Percentiles rank a stretch among this genome's conserved stretches.
phyloP scores from a whole-genome alignment of 53 echinoderm and acorn worm genomes.

The Arbacia lixula region DNA sequence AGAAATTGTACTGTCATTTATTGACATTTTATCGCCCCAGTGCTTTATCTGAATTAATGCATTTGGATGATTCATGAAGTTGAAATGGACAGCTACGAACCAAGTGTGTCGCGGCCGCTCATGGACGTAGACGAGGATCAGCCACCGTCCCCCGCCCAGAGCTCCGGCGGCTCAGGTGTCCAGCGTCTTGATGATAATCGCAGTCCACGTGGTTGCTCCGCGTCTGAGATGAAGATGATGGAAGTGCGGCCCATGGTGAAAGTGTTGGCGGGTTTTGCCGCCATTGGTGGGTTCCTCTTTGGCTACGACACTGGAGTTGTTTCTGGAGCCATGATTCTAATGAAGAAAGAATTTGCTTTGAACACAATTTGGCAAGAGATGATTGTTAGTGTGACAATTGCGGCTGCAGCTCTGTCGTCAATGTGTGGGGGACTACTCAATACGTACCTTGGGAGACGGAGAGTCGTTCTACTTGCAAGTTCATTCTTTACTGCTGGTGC shows the following conservation, averaged over 20 bases:
- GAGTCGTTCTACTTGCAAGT: conserved; percentile 80
- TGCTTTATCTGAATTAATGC: too few relatives aligned
- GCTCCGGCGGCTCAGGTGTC: neutral
- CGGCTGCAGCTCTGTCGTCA: conserved; percentile 84
- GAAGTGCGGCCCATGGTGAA: conserved; percentile 53
- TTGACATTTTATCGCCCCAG: too few relatives aligned
- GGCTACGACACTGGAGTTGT: conserved; percentile 98
- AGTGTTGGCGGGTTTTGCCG: conserved; percentile 80
- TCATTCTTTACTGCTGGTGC: conserved; percentile 78
- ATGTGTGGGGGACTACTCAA: conserved; percentile 75
- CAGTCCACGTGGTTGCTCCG: neutral
- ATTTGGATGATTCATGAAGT: too few relatives aligned
- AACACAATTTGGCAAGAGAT: conserved; percentile 90
- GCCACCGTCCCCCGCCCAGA: neutral
- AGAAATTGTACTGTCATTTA: too few relatives aligned
- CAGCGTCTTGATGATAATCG: neutral
- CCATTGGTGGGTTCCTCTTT: conserved; percentile 93
- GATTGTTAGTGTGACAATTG: conserved; percentile 90
- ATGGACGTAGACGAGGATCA: too few relatives aligned
- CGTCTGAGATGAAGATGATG: neutral
- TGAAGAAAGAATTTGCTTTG: conserved; percentile 75
- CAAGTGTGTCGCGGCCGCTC: too few relatives aligned
- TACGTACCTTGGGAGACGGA: conserved; percentile 76
- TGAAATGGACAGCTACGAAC: too few relatives aligned
- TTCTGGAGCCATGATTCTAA: conserved; percentile 91